These are phyloP conservation scores for Tetragonula clypearis DNA, from an alignment of 1,140 invertebrate genomes.

Conservation along the genomic window DNA sequence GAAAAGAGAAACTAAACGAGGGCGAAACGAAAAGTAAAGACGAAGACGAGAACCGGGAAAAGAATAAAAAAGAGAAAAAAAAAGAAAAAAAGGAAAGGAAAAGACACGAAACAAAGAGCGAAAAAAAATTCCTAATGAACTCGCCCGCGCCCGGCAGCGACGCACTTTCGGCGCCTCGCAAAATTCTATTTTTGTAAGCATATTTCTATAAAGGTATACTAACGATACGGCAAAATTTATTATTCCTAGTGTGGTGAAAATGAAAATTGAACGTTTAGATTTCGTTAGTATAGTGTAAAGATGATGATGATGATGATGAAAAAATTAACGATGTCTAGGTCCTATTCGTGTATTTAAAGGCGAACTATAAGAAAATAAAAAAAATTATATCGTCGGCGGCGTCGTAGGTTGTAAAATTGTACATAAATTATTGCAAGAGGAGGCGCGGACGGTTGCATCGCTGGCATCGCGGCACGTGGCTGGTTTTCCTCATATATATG, in stretches of 20 bases:
- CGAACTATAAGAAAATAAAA: constrained; percentile 73
- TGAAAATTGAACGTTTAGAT: constrained; percentile 83
- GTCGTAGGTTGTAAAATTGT: constrained; percentile 83
- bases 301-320: constrained; percentile 63
- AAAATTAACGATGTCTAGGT: constrained; percentile 82
- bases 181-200: constrained; percentile 83
- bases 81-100: constrained; percentile 14
- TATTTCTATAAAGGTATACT: constrained; percentile 83
- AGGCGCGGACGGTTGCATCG: constrained; percentile 77
- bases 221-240: constrained; percentile 83
- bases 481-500: constrained; percentile 62
- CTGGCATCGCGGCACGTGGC: constrained; percentile 70
- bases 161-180: constrained; percentile 78
- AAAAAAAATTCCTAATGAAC: constrained; percentile 72
- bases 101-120: constrained; percentile 53
- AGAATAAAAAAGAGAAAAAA: constrained; percentile 43
- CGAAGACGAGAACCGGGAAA: not conserved
- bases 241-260: constrained; percentile 82
- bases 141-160: constrained; percentile 76
- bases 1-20: constrained; percentile 51
- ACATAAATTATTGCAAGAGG: constrained; percentile 82
- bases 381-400: constrained; percentile 82
- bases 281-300: constrained; percentile 83
- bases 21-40: constrained; percentile 30
- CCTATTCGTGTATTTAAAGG: constrained; percentile 81